Percentiles rank a stretch among this genome's conserved stretches.
Conservation (phyloP, 1,140 invertebrate species). For the Catajapyx aquilonaris region DNA sequence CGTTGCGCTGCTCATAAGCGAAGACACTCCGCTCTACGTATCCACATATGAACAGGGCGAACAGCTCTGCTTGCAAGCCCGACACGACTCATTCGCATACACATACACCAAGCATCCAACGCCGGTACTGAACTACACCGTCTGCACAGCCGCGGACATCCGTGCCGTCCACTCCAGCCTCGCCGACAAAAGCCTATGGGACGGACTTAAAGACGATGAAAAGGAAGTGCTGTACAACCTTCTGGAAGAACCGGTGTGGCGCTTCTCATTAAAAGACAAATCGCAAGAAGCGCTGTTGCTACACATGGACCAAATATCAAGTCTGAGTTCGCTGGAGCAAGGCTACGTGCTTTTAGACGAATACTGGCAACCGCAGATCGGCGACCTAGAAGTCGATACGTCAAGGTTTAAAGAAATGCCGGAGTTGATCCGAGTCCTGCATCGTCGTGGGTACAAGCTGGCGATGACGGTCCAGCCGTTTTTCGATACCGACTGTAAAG, state of each 20-base stretch:
- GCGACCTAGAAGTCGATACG: conserved; percentile 51
- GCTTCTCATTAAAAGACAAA: background rate
- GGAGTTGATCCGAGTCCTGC: conserved; percentile 56
- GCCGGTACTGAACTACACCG: conserved; percentile 58
- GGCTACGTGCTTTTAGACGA: conserved; percentile 58
- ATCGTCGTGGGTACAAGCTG: conserved; percentile 61
- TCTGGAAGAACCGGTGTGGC: conserved; percentile 30
- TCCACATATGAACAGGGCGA: conserved; percentile 34
- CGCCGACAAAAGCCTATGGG: conserved; percentile 52
- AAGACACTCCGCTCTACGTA: conserved; percentile 53
- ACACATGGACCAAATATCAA: conserved; percentile 27
- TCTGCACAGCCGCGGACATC: conserved; percentile 60
- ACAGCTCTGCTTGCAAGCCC: conserved; percentile 49
- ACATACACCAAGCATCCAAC: conserved; percentile 37
- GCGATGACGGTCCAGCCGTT: conserved; percentile 66
- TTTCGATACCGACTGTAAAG: conserved; percentile 59
- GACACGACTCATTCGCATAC: conserved; percentile 53
- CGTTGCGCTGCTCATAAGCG: conserved; percentile 50
- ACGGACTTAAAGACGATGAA: conserved; percentile 53
- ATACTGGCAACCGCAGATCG: conserved; percentile 59
- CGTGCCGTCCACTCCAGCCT: conserved; percentile 47
- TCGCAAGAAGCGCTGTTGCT: conserved; percentile 3
- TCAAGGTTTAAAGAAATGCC: conserved; percentile 48
- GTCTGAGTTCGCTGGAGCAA: conserved; percentile 7
- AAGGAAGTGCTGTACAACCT: conserved; percentile 33